These are phyloP conservation scores for Intellagama lesueurii DNA, from an alignment of 2,797 vertebrate genomes.

Conservation along the genomic window DNA sequence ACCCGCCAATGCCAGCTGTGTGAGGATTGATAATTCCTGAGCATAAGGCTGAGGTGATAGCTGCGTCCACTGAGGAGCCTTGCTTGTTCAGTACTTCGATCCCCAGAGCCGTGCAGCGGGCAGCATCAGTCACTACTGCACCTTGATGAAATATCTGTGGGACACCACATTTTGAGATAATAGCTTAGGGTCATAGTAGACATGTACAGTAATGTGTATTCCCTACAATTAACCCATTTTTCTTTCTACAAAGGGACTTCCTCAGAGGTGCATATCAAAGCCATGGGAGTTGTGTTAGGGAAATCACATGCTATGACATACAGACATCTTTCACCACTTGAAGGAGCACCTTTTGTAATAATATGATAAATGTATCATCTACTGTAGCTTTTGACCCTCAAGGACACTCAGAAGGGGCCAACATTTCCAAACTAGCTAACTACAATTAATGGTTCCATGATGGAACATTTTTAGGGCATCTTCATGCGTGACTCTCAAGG, in stretches of 20 bases:
- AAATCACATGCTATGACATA: no score
- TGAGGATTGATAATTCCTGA: constrained; percentile 93
- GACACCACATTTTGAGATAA: background rate
- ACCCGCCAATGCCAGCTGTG: constrained; percentile 95
- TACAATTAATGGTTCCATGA: background rate
- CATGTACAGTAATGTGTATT: no score
- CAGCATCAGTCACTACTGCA: constrained; percentile 92
- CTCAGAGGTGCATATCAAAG: no score
- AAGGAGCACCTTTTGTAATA: no score
- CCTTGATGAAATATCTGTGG: constrained; percentile 90
- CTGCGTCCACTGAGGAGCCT: constrained; percentile 95
- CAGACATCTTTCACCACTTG: no score
- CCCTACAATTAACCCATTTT: no score
- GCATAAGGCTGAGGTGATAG: constrained; percentile 90
- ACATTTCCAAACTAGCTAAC: rapidly evolving
- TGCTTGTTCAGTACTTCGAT: constrained; percentile 86
- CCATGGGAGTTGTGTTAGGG: no score
- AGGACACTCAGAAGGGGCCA: background rate
- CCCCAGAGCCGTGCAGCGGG: constrained; percentile 91
- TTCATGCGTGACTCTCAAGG: background rate
- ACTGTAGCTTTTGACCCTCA: no score
- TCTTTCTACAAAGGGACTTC: no score
- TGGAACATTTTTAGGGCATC: background rate
- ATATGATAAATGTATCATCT: no score
- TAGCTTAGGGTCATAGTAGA: background rate